These are phyloP conservation scores for Mormyrus iriodes DNA, from an alignment of 2,113 vertebrate genomes.

Conservation along the genomic window DNA sequence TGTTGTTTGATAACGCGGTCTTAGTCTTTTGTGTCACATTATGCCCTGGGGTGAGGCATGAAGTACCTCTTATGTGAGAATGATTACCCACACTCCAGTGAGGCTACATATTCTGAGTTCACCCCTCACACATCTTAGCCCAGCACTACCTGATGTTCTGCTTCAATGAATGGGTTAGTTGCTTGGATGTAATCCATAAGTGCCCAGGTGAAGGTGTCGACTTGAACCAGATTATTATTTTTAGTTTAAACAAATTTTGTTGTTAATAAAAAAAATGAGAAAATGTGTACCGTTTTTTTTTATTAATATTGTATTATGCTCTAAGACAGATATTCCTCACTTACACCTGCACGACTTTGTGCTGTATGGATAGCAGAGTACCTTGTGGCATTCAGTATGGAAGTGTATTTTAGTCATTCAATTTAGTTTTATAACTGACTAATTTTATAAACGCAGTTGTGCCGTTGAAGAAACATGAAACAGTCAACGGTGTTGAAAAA, in stretches of 20 bases:
- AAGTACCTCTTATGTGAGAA: not conserved
- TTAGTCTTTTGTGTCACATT: not conserved
- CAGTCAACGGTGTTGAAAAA: not conserved
- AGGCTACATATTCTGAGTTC: not conserved
- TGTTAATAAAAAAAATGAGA: constrained; percentile 12
- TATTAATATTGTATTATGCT: not conserved
- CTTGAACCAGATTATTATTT: not conserved
- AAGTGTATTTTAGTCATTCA: not conserved
- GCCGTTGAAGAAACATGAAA: not conserved
- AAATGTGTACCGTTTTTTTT: not conserved
- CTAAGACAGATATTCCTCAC: not conserved
- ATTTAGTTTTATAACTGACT: not conserved
- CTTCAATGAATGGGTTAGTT: not conserved
- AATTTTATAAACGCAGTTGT: not conserved
- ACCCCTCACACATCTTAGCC: not conserved
- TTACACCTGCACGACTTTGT: not conserved
- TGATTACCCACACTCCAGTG: not conserved
- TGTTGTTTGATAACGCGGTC: not conserved
- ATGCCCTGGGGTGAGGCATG: not conserved
- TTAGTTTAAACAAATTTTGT: not conserved
- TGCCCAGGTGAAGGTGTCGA: not conserved
- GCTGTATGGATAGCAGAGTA: not conserved
- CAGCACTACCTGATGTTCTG: not conserved
- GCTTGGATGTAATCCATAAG: not conserved
- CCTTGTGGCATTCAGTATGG: not conserved